These are phyloP conservation scores for Drosophila algonquin DNA, from an alignment of 2,888 invertebrate genomes.

Conservation along the genomic window DNA sequence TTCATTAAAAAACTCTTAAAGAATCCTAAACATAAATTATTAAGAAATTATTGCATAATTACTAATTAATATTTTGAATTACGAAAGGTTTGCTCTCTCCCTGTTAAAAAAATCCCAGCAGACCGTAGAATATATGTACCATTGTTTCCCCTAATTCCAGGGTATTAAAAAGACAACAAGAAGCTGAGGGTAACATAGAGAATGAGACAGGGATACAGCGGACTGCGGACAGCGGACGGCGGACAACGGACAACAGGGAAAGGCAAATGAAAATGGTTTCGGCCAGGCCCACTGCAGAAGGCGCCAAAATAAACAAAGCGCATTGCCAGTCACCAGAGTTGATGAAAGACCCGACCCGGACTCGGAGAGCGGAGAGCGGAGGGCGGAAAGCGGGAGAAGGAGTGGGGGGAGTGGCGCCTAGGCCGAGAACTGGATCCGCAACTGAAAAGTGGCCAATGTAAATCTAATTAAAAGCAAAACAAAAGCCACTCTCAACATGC, in stretches of 20 bases:
- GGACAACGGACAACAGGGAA: neutral
- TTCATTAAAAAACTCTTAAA: no score
- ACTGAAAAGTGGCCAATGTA: slow-evolving; percentile 80
- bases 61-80: no score
- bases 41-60: no score
- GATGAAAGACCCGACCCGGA: slow-evolving; percentile 39
- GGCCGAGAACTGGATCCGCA: slow-evolving; percentile 50
- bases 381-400: no score
- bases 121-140: neutral
- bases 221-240: neutral
- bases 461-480: slow-evolving; percentile 80
- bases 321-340: slow-evolving; percentile 65
- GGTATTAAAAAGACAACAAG: slow-evolving; percentile 20
- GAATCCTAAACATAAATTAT: no score
- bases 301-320: slow-evolving; percentile 78
- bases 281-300: slow-evolving; percentile 51
- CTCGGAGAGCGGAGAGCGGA: neutral
- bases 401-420: slow-evolving; percentile 33
- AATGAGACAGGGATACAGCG: slow-evolving; percentile 2
- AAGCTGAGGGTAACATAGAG: slow-evolving; percentile 32
- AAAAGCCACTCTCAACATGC: slow-evolving; percentile 80
- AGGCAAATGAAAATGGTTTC: slow-evolving; percentile 19
- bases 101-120: no score
- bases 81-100: no score
- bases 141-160: neutral